Base-by-base conservation (phyloP, 2,113 vertebrate species). In the Sander vitreus region DNA sequence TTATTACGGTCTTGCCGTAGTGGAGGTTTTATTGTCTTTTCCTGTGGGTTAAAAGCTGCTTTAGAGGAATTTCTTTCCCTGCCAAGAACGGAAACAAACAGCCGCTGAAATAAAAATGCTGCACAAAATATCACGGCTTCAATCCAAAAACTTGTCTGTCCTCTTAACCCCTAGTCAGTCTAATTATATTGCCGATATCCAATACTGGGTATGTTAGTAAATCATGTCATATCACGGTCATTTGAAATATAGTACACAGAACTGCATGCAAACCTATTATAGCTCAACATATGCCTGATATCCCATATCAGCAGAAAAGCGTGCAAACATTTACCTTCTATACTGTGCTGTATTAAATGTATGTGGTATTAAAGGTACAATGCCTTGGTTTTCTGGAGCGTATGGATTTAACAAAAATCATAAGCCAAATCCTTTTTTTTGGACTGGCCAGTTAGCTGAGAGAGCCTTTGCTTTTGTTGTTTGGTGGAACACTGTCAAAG, bases 31-130 rank as follows among this genome's bases (percentile, higher is more conserved):
- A 36, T 73, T 13, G 47, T 54, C 45, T 79, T 67, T 79, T 80
- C 43, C 19, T 59, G 63, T 33, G 57, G 59, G 45, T 57, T 71
- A 47, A 75, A 76, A 79, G 71, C 76, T n/a, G 72, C 30, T 71
- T 36, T 21, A 23, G 45, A 76, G 11, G n/a, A 57, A 18, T 70
- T 68, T 33, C 3, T 62, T 73, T 50, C 27, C 30, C 63, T 80
- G 70, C 47, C 66, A 76, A 59, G 67, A 71, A 68, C 12, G 9
- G 54, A 81, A 79, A 73, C 51, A 36, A 68, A 68, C 15, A 47
- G 73, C 30, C 1, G 6, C 18, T 19, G 39, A 70, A 74, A 60
- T 63, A 21, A 81, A 82, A 63, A 69, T 11, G 58, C 67, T 23
- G 68, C 54, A 78, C 59, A 62, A 69, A 73, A 79, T 48, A 55